phyloP scores from a whole-genome alignment of 1,140 invertebrate species.

The Conus betulinus region DNA sequence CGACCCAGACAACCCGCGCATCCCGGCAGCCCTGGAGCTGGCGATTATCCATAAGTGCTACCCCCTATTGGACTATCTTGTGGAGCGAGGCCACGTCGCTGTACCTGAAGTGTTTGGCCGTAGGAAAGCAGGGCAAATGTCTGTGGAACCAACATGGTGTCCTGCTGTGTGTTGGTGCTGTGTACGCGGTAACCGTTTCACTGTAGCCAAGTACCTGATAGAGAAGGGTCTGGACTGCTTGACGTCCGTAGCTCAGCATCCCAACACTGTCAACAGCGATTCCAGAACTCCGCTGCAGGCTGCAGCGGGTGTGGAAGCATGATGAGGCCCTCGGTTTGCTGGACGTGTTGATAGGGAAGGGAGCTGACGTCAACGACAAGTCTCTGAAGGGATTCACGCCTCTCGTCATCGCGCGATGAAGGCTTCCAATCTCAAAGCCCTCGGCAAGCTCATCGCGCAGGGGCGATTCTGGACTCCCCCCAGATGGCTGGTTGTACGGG shows the following conservation, averaged over 20 bases:
- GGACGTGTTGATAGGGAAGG: neutral
- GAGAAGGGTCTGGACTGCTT: conserved; percentile 9
- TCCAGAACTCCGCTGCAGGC: neutral
- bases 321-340: neutral
- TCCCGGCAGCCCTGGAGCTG: neutral
- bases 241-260: neutral
- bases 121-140: no score
- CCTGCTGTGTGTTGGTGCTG: neutral
- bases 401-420: neutral
- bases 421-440: neutral
- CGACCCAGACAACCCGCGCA: conserved; percentile 7
- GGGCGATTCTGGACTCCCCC: conserved; percentile 4
- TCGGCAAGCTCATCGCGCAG: neutral
- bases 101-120: neutral
- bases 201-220: neutral
- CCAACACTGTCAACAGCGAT: neutral
- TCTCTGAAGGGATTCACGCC: no score
- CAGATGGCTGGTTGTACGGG: neutral
- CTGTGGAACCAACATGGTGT: no score
- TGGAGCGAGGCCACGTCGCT: neutral
- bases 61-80: neutral
- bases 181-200: neutral
- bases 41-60: neutral
- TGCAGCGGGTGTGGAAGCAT: neutral
- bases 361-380: conserved; percentile 8